A percentile compares a stretch with the other conserved stretches of the same genome.
Conservation (phyloP, 2,797 vertebrate genomes). For the Propithecus deckenii region DNA sequence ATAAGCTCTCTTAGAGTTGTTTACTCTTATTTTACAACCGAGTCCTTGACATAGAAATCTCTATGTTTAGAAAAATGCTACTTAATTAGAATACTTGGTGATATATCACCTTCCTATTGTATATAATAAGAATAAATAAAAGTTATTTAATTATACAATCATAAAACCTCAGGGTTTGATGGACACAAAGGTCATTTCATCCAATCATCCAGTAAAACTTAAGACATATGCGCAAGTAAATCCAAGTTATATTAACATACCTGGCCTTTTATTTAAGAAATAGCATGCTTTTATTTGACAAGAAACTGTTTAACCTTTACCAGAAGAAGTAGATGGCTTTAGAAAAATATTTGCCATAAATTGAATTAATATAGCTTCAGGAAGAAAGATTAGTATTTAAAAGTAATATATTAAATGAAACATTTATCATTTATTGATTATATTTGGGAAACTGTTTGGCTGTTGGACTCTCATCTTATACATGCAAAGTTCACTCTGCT, state of each 20-base stretch:
- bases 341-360: conserved; percentile 66
- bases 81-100: conserved; percentile 32
- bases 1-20: neutral
- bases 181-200: conserved; percentile 70
- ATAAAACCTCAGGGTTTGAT: conserved; percentile 26
- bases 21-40: conserved; percentile 20
- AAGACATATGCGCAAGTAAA: conserved; percentile 68
- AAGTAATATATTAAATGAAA: conserved; percentile 68
- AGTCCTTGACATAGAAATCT: neutral
- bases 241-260: conserved; percentile 75
- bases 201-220: conserved; percentile 59
- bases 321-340: conserved; percentile 59
- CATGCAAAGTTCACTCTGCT: neutral
- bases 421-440: conserved; percentile 58
- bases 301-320: conserved; percentile 77
- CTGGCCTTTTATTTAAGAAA: conserved; percentile 77
- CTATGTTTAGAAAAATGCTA: neutral
- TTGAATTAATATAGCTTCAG: conserved; percentile 66
- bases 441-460: conserved; percentile 5
- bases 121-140: conserved; percentile 33
- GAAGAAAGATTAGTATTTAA: conserved; percentile 71
- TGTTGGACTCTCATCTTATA: neutral
- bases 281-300: conserved; percentile 75
- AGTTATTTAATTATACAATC: conserved; percentile 47
- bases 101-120: neutral